phyloP scores from a whole-genome alignment of 2,797 vertebrate genomes.

The Labeo calbasu region DNA sequence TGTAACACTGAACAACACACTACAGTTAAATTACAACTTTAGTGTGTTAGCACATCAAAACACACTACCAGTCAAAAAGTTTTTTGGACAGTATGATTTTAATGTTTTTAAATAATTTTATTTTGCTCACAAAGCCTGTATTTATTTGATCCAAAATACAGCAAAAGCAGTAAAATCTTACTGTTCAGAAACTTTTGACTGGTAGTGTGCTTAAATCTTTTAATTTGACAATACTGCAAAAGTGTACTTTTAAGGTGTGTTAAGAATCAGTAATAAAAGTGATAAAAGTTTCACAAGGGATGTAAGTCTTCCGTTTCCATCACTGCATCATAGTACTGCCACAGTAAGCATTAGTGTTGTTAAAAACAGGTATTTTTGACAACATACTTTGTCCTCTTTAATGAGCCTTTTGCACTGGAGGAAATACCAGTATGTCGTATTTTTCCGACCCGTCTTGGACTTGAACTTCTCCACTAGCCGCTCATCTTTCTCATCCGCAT shows the following conservation, averaged over 20 bases:
- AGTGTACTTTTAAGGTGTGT: neutral
- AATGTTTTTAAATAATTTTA: too few species aligned
- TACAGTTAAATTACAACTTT: neutral
- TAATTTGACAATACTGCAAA: neutral
- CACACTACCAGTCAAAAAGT: too few species aligned
- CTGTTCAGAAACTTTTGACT: too few species aligned
- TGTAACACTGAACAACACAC: neutral
- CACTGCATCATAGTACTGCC: neutral
- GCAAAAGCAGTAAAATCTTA: too few species aligned
- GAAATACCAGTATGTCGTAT: conserved; percentile 93
- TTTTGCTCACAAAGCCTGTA: too few species aligned
- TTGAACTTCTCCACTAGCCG: conserved; percentile 54
- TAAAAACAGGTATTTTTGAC: neutral
- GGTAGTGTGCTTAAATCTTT: too few species aligned
- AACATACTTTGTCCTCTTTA: conserved; percentile 82
- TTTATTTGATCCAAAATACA: too few species aligned
- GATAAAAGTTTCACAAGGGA: neutral
- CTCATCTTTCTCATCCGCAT: conserved; percentile 60
- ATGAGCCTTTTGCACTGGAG: conserved; percentile 88
- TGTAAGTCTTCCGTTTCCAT: neutral
- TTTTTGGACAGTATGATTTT: too few species aligned
- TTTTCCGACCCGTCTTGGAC: conserved; percentile 64
- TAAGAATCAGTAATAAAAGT: neutral
- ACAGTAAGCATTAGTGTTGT: neutral
- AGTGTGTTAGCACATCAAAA: neutral